Percentiles rank a stretch among this genome's conserved stretches.
These are phyloP conservation scores for Brachylomia viminalis DNA, from an alignment of 2,888 invertebrate genomes.

Conservation along the genomic window DNA sequence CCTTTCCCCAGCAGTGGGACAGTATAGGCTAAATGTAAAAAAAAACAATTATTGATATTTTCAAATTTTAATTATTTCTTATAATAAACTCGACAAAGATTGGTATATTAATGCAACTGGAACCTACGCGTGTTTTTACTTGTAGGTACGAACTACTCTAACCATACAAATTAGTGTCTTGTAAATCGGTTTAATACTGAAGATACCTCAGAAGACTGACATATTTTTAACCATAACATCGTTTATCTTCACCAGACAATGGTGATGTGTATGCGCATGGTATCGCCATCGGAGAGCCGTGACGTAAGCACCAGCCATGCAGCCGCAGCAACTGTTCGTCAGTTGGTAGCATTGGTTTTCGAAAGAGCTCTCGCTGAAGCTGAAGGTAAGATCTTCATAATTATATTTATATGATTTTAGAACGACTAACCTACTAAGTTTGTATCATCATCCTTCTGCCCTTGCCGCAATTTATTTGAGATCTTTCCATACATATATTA, in stretches of 20 bases:
- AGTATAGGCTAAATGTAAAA: too few relatives aligned
- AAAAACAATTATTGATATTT: too few relatives aligned
- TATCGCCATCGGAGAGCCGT: slow-evolving; percentile 96
- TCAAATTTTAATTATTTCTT: too few relatives aligned
- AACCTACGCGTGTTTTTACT: too few relatives aligned
- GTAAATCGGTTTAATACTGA: too few relatives aligned
- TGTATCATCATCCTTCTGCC: neutral
- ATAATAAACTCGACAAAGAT: too few relatives aligned
- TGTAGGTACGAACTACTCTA: too few relatives aligned
- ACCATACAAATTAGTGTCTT: too few relatives aligned
- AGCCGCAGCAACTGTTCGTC: slow-evolving; percentile 99
- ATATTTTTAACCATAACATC: too few relatives aligned
- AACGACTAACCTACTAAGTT: neutral
- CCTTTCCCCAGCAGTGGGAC: too few relatives aligned
- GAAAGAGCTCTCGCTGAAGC: slow-evolving; percentile 95
- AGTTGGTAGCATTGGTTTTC: slow-evolving; percentile 97
- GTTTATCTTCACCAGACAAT: slow-evolving; percentile 92
- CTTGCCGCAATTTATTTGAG: neutral
- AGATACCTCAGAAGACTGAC: too few relatives aligned
- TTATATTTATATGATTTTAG: neutral
- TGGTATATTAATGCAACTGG: too few relatives aligned
- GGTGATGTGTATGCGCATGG: slow-evolving; percentile 99
- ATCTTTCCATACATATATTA: neutral
- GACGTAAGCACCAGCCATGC: slow-evolving; percentile 97
- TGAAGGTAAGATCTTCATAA: slow-evolving; percentile 81